A percentile compares a stretch with the other conserved stretches of the same genome.
phyloP scores from a whole-genome alignment of 2,797 vertebrate genomes.

The Nyctalus aviator region DNA sequence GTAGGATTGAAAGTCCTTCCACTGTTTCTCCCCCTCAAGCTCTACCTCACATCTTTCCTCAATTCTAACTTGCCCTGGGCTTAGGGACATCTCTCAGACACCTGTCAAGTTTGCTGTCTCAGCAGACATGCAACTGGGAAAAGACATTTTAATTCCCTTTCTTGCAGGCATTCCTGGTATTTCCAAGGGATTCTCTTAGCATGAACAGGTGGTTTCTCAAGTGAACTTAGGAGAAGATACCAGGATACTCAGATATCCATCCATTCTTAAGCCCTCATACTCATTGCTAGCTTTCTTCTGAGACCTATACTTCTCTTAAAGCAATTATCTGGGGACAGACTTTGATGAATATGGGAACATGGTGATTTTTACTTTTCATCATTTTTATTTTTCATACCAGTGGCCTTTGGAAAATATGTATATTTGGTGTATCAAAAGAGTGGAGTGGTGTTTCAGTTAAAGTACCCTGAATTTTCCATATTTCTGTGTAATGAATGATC shows the following conservation, averaged over 20 bases:
- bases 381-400: neutral
- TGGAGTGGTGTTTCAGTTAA: neutral
- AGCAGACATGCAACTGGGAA: neutral
- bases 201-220: fast-evolving
- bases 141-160: neutral
- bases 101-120: too few relatives aligned
- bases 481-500: neutral
- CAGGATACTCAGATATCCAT: neutral
- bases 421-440: neutral
- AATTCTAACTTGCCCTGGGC: neutral
- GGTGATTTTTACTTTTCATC: neutral
- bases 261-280: neutral
- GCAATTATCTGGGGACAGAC: neutral
- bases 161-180: neutral
- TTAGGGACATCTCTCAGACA: neutral
- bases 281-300: neutral
- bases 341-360: neutral
- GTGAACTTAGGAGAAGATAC: neutral
- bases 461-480: neutral
- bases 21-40: fast-evolving
- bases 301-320: neutral
- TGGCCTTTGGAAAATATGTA: neutral
- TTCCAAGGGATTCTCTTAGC: neutral
- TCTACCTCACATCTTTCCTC: neutral
- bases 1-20: neutral